phyloP scores from a whole-genome alignment of 2,113 vertebrate species.

The Dicentrarchus labrax region DNA sequence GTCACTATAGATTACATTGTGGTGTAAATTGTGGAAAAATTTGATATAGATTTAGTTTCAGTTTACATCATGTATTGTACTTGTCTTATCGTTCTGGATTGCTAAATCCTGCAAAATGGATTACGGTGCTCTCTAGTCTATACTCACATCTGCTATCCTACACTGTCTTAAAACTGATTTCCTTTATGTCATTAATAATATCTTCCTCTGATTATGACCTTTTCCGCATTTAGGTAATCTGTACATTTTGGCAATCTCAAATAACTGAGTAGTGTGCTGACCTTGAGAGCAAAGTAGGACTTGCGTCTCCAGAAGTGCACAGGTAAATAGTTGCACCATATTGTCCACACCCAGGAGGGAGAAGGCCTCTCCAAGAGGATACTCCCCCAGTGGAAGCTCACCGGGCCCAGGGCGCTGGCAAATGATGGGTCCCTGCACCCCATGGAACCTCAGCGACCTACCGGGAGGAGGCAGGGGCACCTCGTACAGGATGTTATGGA shows the following conservation, averaged over 20 bases:
- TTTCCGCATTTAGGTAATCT: no score
- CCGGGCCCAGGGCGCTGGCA: constrained; percentile 93
- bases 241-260: not conserved
- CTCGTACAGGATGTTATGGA: constrained; percentile 97
- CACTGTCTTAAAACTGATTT: no score
- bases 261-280: constrained; percentile 59
- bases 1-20: not conserved
- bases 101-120: not conserved
- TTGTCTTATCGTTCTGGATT: not conserved
- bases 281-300: constrained; percentile 97
- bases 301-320: constrained; percentile 97
- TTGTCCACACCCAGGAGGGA: constrained; percentile 94
- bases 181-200: no score
- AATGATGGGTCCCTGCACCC: constrained; percentile 94
- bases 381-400: constrained; percentile 94
- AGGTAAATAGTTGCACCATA: constrained; percentile 96
- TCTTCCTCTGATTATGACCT: not conserved
- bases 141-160: no score
- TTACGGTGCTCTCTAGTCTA: no score
- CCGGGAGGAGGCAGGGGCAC: constrained; percentile 95
- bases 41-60: not conserved
- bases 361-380: constrained; percentile 91
- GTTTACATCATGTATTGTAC: not conserved
- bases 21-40: no score
- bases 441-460: constrained; percentile 94